Percentiles rank a stretch among this genome's conserved stretches.
Evolutionary conservation across 2,797 vertebrate genomes (phyloP).

Genomic region (Brachyrhaphis roseni): DNA sequence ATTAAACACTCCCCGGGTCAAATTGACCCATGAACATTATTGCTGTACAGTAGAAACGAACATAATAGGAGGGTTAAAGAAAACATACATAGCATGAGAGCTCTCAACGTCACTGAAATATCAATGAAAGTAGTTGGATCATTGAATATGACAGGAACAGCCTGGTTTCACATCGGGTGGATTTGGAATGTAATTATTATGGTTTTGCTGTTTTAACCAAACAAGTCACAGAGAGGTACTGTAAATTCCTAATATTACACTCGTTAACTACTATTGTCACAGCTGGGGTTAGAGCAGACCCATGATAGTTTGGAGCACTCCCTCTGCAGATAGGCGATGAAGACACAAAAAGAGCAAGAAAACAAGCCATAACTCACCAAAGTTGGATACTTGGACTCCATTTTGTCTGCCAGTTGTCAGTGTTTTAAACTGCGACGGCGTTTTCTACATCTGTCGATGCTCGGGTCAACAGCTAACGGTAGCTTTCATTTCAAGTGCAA

Average conservation of each 20-base stretch:
- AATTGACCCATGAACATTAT: too few relatives aligned
- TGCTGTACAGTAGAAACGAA: too few relatives aligned
- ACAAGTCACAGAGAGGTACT: neutral
- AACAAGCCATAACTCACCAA: conserved; percentile 40
- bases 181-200: neutral
- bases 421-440: neutral
- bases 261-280: neutral
- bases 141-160: neutral
- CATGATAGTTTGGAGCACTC: neutral
- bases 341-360: neutral
- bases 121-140: neutral
- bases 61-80: too few relatives aligned
- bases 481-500: neutral
- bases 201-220: neutral
- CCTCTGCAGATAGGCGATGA: neutral
- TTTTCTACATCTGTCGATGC: neutral
- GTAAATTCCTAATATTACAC: neutral
- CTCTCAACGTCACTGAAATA: neutral
- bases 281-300: neutral
- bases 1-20: too few relatives aligned
- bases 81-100: neutral
- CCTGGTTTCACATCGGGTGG: neutral
- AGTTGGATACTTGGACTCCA: conserved; percentile 43
- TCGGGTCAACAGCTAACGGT: conserved; percentile 8
- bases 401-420: neutral